A percentile compares a stretch with the other conserved stretches of the same genome.
Evolutionary conservation across 2,888 invertebrate genomes (phyloP).

Genomic region (Dorcus hopei): DNA sequence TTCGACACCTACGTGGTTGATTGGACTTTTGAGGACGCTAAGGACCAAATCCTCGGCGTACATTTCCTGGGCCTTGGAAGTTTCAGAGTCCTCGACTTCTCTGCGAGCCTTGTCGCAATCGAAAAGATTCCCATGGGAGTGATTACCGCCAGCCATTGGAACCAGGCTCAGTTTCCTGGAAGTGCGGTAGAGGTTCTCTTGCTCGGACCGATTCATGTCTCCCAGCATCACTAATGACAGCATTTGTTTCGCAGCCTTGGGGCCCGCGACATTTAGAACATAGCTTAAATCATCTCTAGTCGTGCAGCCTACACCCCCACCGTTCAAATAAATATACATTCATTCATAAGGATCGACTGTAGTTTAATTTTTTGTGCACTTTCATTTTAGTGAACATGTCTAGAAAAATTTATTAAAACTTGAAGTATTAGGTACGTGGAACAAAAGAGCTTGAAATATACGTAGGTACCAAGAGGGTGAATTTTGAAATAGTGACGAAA

Average conservation of each 20-base stretch:
- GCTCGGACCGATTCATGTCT: constrained; percentile 63
- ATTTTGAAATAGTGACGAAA: no score
- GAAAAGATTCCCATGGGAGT: constrained; percentile 27
- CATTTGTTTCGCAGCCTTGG: constrained; percentile 41
- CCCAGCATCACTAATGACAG: constrained; percentile 50
- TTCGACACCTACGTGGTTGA: constrained; percentile 48
- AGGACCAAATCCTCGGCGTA: constrained; percentile 55
- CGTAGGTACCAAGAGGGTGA: no score
- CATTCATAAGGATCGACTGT: not conserved
- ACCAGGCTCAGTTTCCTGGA: constrained; percentile 57
- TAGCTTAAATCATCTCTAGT: constrained; percentile 20
- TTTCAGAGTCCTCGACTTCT: constrained; percentile 9
- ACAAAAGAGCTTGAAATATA: not conserved
- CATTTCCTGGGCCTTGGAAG: constrained; percentile 8
- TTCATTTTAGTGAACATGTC: not conserved
- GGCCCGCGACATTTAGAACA: constrained; percentile 26
- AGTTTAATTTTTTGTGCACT: not conserved
- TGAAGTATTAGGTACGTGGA: not conserved
- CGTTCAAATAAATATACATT: not conserved
- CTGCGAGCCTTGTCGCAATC: constrained; percentile 19
- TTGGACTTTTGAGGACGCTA: constrained; percentile 59
- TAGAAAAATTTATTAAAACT: not conserved
- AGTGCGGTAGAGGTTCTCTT: constrained; percentile 61
- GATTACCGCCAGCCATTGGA: constrained; percentile 36
- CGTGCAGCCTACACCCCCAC: not conserved